A percentile compares a stretch with the other conserved stretches of the same genome.
Conservation (phyloP, 37 sponge, comb jelly and placozoan species). For the Halichondria panicea region DNA sequence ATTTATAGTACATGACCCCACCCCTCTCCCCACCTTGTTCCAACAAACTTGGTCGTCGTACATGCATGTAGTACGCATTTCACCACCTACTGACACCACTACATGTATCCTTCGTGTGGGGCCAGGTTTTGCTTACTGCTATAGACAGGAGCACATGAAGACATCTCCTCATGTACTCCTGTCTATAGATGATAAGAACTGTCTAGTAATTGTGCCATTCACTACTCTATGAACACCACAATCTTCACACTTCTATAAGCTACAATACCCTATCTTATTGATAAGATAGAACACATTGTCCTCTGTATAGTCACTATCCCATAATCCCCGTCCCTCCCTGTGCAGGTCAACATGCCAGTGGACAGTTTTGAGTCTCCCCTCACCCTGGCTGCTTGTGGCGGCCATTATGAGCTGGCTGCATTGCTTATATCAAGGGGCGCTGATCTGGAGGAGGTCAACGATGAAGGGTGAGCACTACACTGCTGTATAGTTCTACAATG, state of each 20-base stretch:
- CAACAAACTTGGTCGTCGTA: too few relatives aligned
- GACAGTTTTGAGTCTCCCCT: constrained; percentile 90
- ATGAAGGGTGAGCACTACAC: constrained; percentile 70
- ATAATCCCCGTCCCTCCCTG: background rate
- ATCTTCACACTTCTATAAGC: too few relatives aligned
- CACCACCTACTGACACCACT: too few relatives aligned
- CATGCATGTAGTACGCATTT: too few relatives aligned
- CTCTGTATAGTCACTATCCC: background rate
- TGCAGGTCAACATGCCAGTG: constrained; percentile 83
- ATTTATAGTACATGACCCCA: too few relatives aligned
- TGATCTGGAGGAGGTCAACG: constrained; percentile 84
- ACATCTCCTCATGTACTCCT: too few relatives aligned
- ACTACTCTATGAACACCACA: background rate
- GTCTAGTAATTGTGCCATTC: background rate
- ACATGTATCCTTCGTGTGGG: too few relatives aligned
- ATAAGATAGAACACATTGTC: background rate
- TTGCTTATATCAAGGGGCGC: constrained; percentile 81
- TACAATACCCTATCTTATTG: background rate
- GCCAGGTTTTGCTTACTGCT: too few relatives aligned
- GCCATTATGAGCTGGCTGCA: constrained; percentile 78
- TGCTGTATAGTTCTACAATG: background rate
- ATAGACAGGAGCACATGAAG: too few relatives aligned
- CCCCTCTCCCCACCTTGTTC: too few relatives aligned
- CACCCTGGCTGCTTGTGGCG: constrained; percentile 85
- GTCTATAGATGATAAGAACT: background rate